Evolutionary conservation across 2,113 vertebrate genomes (phyloP).

Genomic region (Pluvianellus socialis): DNA sequence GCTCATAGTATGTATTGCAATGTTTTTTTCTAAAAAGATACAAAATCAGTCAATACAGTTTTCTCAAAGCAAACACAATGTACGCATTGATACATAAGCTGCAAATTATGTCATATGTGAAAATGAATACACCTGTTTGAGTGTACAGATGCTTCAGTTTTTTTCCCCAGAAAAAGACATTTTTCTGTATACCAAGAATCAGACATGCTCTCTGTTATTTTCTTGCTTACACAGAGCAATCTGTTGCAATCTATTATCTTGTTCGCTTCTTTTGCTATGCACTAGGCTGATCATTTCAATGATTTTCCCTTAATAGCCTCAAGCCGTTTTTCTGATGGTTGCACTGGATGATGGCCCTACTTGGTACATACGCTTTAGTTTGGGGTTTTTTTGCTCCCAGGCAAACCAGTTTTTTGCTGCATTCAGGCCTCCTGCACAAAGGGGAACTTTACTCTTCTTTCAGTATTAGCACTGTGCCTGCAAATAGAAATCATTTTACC

Average conservation of each 20-base stretch:
- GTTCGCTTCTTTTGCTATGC: neutral
- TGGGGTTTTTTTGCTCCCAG: neutral
- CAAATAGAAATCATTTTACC: conserved; percentile 26
- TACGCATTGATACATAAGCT: neutral
- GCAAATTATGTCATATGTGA: neutral
- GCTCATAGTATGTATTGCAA: neutral
- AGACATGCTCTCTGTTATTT: neutral
- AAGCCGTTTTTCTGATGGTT: neutral
- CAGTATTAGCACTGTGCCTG: conserved; percentile 16
- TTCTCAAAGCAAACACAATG: neutral
- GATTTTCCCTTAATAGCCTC: neutral
- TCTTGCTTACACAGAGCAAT: neutral
- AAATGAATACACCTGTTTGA: neutral
- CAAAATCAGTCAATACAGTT: neutral
- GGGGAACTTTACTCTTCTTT: conserved; percentile 37
- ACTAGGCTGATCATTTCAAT: neutral
- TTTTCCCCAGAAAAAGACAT: neutral
- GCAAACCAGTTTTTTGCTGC: neutral
- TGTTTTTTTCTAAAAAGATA: neutral
- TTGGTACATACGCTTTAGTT: neutral
- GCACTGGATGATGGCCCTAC: neutral
- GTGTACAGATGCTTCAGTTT: neutral
- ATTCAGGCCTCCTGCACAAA: neutral
- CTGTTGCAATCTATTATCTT: neutral
- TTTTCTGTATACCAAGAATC: neutral